Percentiles rank a stretch among this genome's conserved stretches.
Conservation (phyloP, 2,113 vertebrate species). For the Corydoras maculifer region DNA sequence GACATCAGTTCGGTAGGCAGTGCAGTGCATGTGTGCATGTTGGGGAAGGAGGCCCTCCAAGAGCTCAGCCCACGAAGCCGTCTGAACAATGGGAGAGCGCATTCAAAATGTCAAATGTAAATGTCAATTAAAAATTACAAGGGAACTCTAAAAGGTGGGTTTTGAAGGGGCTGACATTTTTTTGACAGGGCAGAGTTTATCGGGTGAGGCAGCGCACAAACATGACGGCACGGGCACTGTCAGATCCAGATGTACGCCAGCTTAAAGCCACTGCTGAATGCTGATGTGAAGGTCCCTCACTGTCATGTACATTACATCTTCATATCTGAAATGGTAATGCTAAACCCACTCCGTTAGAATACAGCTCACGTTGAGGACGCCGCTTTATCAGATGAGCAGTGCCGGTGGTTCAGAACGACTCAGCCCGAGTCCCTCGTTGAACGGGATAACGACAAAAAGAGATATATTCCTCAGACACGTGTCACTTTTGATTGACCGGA, state of each 20-base stretch:
- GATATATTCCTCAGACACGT: constrained; percentile 16
- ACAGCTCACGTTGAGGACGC: constrained; percentile 3
- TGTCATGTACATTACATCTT: constrained; percentile 48
- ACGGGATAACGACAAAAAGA: constrained; percentile 30
- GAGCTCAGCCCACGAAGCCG: constrained; percentile 51
- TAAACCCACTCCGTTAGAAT: constrained; percentile 5
- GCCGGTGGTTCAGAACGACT: constrained; percentile 3
- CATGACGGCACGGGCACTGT: constrained; percentile 71
- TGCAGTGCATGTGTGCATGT: constrained; percentile 30
- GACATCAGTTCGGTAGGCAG: constrained; percentile 53
- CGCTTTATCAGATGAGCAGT: background rate
- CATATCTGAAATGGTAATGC: constrained; percentile 5
- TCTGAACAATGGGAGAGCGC: constrained; percentile 62
- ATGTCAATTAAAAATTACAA: constrained; percentile 86
- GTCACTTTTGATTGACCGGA: constrained; percentile 41
- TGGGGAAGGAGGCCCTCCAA: background rate
- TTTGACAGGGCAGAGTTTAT: constrained; percentile 71
- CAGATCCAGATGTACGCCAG: constrained; percentile 63
- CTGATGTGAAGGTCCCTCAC: constrained; percentile 65
- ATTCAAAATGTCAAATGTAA: constrained; percentile 79
- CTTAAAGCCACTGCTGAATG: constrained; percentile 67
- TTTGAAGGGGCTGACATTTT: constrained; percentile 69
- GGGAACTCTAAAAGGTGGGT: constrained; percentile 70
- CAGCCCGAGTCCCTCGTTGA: constrained; percentile 19
- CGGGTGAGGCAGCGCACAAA: constrained; percentile 69